phyloP scores from a whole-genome alignment of 2,888 invertebrate genomes.

The Parnassius glacialis region DNA sequence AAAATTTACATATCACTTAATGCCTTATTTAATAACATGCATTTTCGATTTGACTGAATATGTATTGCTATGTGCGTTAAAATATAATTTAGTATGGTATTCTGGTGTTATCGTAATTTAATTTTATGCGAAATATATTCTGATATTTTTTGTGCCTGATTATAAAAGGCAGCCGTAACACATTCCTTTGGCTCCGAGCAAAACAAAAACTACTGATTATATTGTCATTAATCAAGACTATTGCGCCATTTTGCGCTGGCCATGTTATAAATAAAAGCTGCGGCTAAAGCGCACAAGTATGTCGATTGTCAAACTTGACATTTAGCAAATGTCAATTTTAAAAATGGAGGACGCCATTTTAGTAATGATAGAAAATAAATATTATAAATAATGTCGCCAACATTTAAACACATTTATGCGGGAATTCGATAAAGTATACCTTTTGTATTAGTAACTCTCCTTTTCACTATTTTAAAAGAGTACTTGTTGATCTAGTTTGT shows the following conservation, averaged over 20 bases:
- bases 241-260: slow-evolving; percentile 27
- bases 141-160: background rate
- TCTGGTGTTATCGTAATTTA: too few relatives aligned
- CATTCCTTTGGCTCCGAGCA: slow-evolving; percentile 1
- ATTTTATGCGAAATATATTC: background rate
- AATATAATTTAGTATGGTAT: too few relatives aligned
- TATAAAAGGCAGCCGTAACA: slow-evolving; percentile 8
- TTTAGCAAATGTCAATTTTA: slow-evolving; percentile 23
- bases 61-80: background rate
- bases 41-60: background rate
- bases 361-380: slow-evolving; percentile 15
- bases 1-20: slow-evolving; percentile 15
- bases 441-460: too few relatives aligned
- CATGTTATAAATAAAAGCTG: slow-evolving; percentile 19
- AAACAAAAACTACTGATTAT: slow-evolving; percentile 28
- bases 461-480: too few relatives aligned
- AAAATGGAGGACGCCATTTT: slow-evolving; percentile 21
- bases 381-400: background rate
- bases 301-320: slow-evolving; percentile 27
- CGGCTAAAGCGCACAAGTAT: slow-evolving; percentile 20
- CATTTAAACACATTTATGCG: background rate
- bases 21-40: slow-evolving; percentile 4
- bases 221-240: slow-evolving; percentile 27
- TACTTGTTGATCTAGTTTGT: too few relatives aligned
- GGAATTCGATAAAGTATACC: background rate